Base-by-base conservation (phyloP, 2,113 vertebrate genomes). In the Heteronetta atricapilla region DNA sequence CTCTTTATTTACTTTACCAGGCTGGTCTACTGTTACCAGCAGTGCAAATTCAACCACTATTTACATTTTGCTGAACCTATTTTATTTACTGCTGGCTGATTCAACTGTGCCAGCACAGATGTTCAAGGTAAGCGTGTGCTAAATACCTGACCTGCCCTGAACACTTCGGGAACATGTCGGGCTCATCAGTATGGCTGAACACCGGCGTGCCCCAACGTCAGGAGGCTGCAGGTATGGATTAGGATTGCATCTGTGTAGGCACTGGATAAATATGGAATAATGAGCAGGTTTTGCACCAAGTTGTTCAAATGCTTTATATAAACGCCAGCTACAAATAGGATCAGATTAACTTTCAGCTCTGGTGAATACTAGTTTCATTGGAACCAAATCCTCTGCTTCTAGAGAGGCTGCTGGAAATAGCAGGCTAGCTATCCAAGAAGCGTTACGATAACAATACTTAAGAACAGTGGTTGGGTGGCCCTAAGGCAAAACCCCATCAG, bases 271-370 rank as follows among this genome's bases (percentile, higher is more conserved):
- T 25, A 66, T 0, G 3, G 73, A 78, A 55, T 70, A 70, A 88
- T 90, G 21, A 90, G 55, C 5, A 62, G 21, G 31, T 17, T 79
- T 80, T 86, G 63, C 50, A 80, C 53, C n/a, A 73, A 59, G 44
- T 59, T 85, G 58, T 82, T 77, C 62, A 53, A 62, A 48, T 73
- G 26, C 79, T 92, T 84, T 86, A 11, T 64, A 46, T 8, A n/a
- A 76, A 80, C 55, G 21, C 46, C 66, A 62, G n/a, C 58, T 82
- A 69, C 60, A 91, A 76, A 91, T 6, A 85, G 33, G 40, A 89
- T 76, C 55, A 73, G 87, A 73, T 91, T 80, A 85, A 82, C 96
- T 80, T 93, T 50, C 78, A 82, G 78, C 28, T 85, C 86, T 2
- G 3, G 77, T 82, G 89, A 91, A 92, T 62, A 79, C 31, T 31